A percentile compares a stretch with the other conserved stretches of the same genome.
These are phyloP conservation scores for Protobothrops flavoviridis DNA, from an alignment of 2,113 vertebrate species.

Conservation along the genomic window DNA sequence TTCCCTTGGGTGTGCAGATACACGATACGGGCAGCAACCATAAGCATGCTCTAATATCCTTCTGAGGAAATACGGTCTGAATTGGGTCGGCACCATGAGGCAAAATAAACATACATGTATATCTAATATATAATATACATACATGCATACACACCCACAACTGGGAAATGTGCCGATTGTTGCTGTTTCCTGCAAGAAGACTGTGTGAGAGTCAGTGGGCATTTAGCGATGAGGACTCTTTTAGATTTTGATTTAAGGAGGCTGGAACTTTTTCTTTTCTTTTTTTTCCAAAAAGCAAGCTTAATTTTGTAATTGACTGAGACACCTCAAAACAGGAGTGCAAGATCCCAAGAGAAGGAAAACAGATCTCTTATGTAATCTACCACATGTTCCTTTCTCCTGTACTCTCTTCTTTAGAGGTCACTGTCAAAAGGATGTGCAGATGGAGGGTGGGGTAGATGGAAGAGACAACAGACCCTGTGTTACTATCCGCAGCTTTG, in stretches of 20 bases:
- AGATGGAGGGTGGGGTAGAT: background rate
- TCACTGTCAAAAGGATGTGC: background rate
- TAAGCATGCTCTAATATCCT: background rate
- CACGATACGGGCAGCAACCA: background rate
- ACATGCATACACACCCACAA: background rate
- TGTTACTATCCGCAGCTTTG: background rate
- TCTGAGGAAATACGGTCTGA: background rate
- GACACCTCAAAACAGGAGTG: background rate
- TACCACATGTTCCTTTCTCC: background rate
- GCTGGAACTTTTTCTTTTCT: background rate
- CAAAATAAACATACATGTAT: background rate
- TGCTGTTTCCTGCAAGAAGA: background rate
- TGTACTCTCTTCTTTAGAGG: background rate
- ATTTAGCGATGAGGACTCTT: background rate
- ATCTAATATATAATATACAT: background rate
- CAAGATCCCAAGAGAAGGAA: slow-evolving; percentile 6
- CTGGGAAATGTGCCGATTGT: background rate
- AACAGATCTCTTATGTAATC: slow-evolving; percentile 16
- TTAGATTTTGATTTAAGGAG: background rate
- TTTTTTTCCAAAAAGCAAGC: background rate
- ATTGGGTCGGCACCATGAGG: background rate
- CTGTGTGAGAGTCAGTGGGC: background rate
- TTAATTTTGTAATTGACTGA: background rate
- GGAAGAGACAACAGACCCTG: background rate
- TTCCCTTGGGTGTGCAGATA: slow-evolving; percentile 2